phyloP scores from a whole-genome alignment of 2,797 vertebrate genomes.

The Cichlasoma orientale region DNA sequence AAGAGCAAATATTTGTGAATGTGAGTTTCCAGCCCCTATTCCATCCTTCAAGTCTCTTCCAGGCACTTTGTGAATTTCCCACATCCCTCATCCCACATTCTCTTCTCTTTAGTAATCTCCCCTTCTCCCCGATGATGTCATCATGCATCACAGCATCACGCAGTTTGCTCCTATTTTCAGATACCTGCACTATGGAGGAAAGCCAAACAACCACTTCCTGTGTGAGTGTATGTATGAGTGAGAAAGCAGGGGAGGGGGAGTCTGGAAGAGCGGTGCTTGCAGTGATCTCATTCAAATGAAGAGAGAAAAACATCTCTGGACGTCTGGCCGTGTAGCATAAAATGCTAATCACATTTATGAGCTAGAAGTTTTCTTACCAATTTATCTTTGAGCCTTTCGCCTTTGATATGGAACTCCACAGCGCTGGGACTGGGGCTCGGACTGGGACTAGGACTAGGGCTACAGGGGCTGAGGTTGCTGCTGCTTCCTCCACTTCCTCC shows the following conservation, averaged over 20 bases:
- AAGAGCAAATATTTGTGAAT: constrained; percentile 27
- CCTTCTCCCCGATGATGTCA: constrained; percentile 77
- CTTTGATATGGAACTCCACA: constrained; percentile 94
- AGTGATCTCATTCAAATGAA: constrained; percentile 53
- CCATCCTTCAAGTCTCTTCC: constrained; percentile 28
- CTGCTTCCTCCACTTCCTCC: constrained; percentile 73
- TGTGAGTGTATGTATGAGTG: constrained; percentile 30
- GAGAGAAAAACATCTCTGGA: not conserved
- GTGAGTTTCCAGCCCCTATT: constrained; percentile 34
- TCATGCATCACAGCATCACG: constrained; percentile 73
- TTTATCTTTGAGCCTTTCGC: constrained; percentile 98
- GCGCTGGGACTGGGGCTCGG: constrained; percentile 69
- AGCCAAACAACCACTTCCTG: constrained; percentile 74
- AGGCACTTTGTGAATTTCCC: constrained; percentile 54
- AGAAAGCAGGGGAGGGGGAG: constrained; percentile 18
- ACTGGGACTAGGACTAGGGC: constrained; percentile 69
- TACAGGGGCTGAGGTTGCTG: constrained; percentile 84
- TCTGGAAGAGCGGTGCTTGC: constrained; percentile 33
- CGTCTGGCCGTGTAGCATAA: not conserved
- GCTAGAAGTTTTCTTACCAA: constrained; percentile 82
- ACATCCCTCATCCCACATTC: constrained; percentile 71
- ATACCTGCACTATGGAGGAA: constrained; percentile 73
- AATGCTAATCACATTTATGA: not conserved
- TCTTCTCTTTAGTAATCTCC: constrained; percentile 68
- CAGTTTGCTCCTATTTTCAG: constrained; percentile 79